A percentile compares a stretch with the other conserved stretches of the same genome.
Conservation (phyloP, 2,113 vertebrate species). For the Dromiciops gliroides region DNA sequence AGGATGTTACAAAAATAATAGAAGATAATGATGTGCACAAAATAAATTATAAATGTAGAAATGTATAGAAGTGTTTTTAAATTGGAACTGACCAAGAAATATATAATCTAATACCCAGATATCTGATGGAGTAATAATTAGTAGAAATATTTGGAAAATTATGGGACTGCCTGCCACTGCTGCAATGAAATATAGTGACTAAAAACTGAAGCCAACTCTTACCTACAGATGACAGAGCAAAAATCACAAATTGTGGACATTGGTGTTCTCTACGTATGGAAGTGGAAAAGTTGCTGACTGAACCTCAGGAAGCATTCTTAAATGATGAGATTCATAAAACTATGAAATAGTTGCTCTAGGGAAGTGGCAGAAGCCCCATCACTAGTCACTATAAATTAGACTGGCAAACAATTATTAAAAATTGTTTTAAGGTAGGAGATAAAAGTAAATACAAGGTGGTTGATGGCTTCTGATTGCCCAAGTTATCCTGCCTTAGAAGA, state of each 20-base stretch:
- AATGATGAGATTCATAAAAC: conserved; percentile 54
- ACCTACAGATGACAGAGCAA: conserved; percentile 39
- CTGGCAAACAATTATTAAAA: conserved; percentile 47
- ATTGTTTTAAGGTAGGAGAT: conserved; percentile 32
- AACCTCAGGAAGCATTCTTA: conserved; percentile 59
- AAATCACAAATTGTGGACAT: conserved; percentile 25
- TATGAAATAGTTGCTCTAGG: conserved; percentile 57
- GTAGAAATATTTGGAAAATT: conserved; percentile 1
- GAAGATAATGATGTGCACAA: conserved; percentile 26
- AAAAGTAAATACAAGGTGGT: conserved; percentile 9
- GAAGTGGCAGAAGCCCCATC: conserved; percentile 57
- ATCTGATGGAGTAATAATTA: background rate
- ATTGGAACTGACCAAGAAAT: conserved; percentile 35
- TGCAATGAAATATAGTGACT: conserved; percentile 25
- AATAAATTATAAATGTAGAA: conserved; percentile 15
- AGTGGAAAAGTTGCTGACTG: conserved; percentile 48
- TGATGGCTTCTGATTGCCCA: background rate
- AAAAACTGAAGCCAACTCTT: conserved; percentile 52
- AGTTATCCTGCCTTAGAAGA: background rate
- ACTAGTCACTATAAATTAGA: conserved; percentile 46
- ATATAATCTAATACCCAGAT: background rate
- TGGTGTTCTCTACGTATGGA: conserved; percentile 64
- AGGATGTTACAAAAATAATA: background rate
- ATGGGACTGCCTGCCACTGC: background rate
- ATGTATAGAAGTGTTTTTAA: background rate